A percentile compares a stretch with the other conserved stretches of the same genome.
Evolutionary conservation across 2,113 vertebrate species (phyloP).

Genomic region (Pluvianellus socialis): DNA sequence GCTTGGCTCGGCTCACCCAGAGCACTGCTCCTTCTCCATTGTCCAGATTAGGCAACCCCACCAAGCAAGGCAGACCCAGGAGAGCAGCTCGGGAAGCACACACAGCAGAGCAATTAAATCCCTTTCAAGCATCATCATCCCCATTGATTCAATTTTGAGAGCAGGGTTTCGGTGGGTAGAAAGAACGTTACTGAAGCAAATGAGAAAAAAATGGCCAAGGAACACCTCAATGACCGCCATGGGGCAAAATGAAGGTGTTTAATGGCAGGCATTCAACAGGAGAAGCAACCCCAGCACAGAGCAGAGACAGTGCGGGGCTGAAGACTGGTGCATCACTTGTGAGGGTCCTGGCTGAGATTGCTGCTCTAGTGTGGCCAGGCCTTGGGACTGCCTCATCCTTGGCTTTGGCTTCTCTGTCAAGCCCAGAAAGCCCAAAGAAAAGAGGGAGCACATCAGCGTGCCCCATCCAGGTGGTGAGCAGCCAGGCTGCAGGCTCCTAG

Average conservation of each 20-base stretch:
- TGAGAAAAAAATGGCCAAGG: neutral
- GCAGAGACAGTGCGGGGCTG: neutral
- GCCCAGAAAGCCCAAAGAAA: neutral
- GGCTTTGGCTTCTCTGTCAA: neutral
- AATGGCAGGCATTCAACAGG: neutral
- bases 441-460: neutral
- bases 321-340: neutral
- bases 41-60: neutral
- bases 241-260: neutral
- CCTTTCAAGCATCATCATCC: neutral
- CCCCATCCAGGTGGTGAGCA: neutral
- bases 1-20: neutral
- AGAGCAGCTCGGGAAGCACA: neutral
- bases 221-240: neutral
- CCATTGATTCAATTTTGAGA: neutral
- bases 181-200: neutral
- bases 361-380: neutral
- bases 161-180: neutral
- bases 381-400: neutral
- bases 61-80: neutral
- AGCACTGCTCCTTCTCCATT: neutral
- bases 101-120: neutral
- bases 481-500: neutral
- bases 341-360: neutral
- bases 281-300: neutral